Evolutionary conservation across 1,140 invertebrate genomes (phyloP), one percentile per base, ranked within the genome.

Genomic region (Bombus cullumanus): DNA sequence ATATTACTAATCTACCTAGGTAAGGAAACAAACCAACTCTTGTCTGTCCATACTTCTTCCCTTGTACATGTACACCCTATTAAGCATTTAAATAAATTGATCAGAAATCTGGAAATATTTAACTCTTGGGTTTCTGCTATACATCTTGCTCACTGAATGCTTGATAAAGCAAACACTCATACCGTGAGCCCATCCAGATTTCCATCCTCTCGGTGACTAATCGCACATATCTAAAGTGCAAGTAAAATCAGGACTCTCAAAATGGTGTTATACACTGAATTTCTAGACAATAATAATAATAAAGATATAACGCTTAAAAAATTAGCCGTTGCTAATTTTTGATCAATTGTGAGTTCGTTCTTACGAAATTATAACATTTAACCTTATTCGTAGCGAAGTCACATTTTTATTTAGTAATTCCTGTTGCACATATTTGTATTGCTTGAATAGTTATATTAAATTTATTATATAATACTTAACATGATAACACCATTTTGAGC

Each of bases 51-150:
- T 89, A 92, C 87, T 91, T 93, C 86, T 89, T 91, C 91, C 90
- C 92, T 85, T 94, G 92, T 94, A 94, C 78, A 93, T 94, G 92
- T 94, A 93, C 85, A 93, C 89, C 91, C 87, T 93, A 90, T 90
- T 85, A 89, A 92, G 91, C 90, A 88, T 88, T 90, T 88, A 87
- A 93, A 94, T 94, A 94, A 94, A 94, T 93, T 92, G 86, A 93
- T 94, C 90, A 92, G 91, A 93, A 92, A 92, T 93, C 91, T 94
- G 88, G 90, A 93, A 91, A 92, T 90, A 92, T 88, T 92, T 81
- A 93, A 92, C 90, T 93, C 82, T 91, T 93, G 92, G 91, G 86
- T 93, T 93, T 94, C 90, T 91, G 89, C 88, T 93, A 90, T 89
- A 87, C 84, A 87, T 92, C 81, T 85, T 87, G 84, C 85, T 91